These are phyloP conservation scores for Henicopernis longicauda DNA, from an alignment of 2,113 vertebrate genomes.

Conservation along the genomic window DNA sequence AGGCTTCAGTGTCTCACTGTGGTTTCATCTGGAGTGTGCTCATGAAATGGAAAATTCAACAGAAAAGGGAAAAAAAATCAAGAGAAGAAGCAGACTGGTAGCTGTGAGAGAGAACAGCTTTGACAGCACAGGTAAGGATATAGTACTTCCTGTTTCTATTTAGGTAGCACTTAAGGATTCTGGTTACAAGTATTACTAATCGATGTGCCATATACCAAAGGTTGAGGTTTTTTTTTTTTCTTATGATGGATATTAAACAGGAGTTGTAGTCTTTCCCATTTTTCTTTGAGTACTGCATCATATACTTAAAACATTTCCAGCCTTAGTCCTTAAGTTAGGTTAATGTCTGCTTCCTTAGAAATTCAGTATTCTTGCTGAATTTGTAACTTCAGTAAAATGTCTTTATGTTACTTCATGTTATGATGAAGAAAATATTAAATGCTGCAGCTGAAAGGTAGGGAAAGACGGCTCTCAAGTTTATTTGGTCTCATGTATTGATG, in stretches of 20 bases:
- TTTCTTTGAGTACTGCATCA: not conserved
- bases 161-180: not conserved
- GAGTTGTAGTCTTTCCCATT: not conserved
- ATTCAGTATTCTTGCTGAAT: not conserved
- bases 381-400: not conserved
- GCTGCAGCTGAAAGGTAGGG: not conserved
- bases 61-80: constrained; percentile 72
- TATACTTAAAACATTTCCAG: not conserved
- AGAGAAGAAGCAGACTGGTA: constrained; percentile 54
- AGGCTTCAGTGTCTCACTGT: constrained; percentile 91
- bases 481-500: not conserved
- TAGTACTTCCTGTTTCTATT: not conserved
- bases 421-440: not conserved
- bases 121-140: constrained; percentile 71
- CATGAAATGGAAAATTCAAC: constrained; percentile 31
- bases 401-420: not conserved
- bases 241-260: not conserved
- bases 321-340: not conserved
- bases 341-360: not conserved
- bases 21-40: constrained; percentile 77
- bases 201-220: not conserved
- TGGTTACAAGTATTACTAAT: not conserved
- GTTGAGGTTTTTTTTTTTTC: not conserved
- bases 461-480: not conserved
- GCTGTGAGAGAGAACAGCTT: constrained; percentile 60